phyloP scores from a whole-genome alignment of 2,797 vertebrate species.

The Aselliscus stoliczkanus region DNA sequence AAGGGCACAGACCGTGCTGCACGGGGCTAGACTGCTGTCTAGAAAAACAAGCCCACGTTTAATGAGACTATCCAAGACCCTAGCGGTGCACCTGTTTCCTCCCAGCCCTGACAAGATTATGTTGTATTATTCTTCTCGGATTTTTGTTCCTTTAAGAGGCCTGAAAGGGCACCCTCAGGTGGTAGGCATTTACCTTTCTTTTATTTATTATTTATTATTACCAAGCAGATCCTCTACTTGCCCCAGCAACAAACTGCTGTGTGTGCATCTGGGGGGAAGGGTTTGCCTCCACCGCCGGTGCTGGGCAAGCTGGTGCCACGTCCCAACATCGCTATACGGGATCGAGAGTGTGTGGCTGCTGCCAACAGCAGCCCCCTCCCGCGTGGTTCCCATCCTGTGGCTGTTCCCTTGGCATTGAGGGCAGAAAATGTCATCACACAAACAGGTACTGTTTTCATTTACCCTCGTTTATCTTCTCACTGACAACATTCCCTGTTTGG shows the following conservation, averaged over 20 bases:
- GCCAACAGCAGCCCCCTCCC: accelerated
- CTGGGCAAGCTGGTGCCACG: not conserved
- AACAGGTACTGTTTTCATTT: not conserved
- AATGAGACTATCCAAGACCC: not conserved
- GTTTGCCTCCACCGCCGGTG: accelerated
- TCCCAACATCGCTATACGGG: accelerated
- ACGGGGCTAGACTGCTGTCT: not conserved
- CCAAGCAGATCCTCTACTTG: not conserved
- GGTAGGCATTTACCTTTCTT: not conserved
- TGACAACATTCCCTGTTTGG: not conserved
- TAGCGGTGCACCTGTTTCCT: not conserved
- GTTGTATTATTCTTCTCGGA: not conserved
- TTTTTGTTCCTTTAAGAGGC: not conserved
- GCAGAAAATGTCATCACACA: not conserved
- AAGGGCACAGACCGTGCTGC: not conserved
- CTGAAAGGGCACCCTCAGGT: not conserved
- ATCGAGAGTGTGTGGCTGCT: not conserved
- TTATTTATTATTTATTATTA: too few species aligned
- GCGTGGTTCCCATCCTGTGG: not conserved
- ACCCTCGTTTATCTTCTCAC: not conserved
- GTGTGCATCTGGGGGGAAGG: not conserved
- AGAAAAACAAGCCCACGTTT: not conserved
- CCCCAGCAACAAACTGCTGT: not conserved
- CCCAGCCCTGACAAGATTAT: not conserved
- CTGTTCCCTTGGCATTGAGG: not conserved